Base-by-base conservation (phyloP, 2,797 vertebrate genomes). In the Poliocrania exsul region DNA sequence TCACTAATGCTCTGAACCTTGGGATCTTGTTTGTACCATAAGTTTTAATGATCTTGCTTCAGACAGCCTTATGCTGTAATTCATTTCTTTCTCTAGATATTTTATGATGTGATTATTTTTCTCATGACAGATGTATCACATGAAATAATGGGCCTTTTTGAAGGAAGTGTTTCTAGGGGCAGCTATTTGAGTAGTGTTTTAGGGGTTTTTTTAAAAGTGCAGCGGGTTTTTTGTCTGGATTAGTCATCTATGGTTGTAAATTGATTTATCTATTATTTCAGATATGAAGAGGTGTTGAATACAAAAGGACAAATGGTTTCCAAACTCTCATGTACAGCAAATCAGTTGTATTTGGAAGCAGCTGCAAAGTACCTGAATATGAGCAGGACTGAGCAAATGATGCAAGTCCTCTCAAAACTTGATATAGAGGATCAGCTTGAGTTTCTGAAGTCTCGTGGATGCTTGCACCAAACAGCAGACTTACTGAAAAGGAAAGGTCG, bases 391-490 rank as follows among this genome's bases (percentile, higher is more conserved):
- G 96, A 95, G 80, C 97, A 97, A 65, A 98, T 98, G 98, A 97
- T 97, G 97, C 75, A 29, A 7, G 97, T 97, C n/a, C 97, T 98
- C n/a, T 98, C 98, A 1, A 98, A 98, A 56, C 94, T 98, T 3
- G 97, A 98, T 11, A 31, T 13, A 7, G 98, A 98, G n/a, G 98
- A 98, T 91, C 98, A 98, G 69, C 97, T 98, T 16, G 95, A 97
- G 62, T 98, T 98, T 86, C 92, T 98, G 18, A 98, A 98, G 75
- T 97, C 97, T 46, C 93, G 97, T 16, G 97, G 97, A 18, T 73
- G 96, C 69, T 90, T 98, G n/a, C 80, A 7, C 21, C 98, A 98
- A 88, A 96, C 98, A 1, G 98, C 98, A n/a, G 97, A 97, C 28
- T 95, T 98, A 37, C 23, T 98, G 66, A 96, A 97, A 79, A 94